Evolutionary conservation across 2,797 vertebrate genomes (phyloP).

Genomic region (Chelmon rostratus): DNA sequence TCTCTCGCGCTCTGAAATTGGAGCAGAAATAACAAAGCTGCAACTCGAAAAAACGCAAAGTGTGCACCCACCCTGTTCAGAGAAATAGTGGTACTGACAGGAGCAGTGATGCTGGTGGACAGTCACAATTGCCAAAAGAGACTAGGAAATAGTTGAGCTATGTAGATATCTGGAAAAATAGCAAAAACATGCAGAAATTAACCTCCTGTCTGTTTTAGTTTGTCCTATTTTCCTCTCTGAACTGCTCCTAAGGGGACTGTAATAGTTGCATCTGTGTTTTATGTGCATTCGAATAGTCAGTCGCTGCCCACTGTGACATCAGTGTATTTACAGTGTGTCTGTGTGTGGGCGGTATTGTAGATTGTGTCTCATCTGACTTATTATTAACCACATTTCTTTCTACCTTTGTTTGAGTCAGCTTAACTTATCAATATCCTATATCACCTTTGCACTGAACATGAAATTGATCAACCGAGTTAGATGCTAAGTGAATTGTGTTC

Average conservation of each 20-base stretch:
- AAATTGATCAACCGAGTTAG: neutral
- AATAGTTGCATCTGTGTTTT: conserved; percentile 34
- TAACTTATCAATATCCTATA: conserved; percentile 1
- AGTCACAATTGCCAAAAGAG: conserved; percentile 55
- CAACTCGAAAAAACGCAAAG: conserved; percentile 59
- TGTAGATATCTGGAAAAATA: conserved; percentile 59
- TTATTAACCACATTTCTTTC: neutral
- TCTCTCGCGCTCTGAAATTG: conserved; percentile 72
- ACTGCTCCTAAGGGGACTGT: conserved; percentile 24
- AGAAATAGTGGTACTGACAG: conserved; percentile 65
- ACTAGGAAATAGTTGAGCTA: conserved; percentile 50
- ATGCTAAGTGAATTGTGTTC: neutral
- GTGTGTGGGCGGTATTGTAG: conserved; percentile 7
- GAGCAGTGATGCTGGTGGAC: conserved; percentile 55
- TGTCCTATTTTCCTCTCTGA: conserved; percentile 43
- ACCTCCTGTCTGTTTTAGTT: conserved; percentile 49
- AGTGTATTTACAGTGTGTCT: conserved; percentile 31
- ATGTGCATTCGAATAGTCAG: conserved; percentile 28
- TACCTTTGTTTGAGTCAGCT: conserved; percentile 19
- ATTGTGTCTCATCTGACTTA: conserved; percentile 11
- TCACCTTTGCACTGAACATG: conserved; percentile 6
- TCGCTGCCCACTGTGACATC: conserved; percentile 2
- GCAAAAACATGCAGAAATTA: conserved; percentile 64
- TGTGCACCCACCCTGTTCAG: conserved; percentile 61
- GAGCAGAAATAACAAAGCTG: conserved; percentile 78